These are phyloP conservation scores for Thaumetopoea pityocampa DNA, from an alignment of 1,140 invertebrate species.

Conservation along the genomic window DNA sequence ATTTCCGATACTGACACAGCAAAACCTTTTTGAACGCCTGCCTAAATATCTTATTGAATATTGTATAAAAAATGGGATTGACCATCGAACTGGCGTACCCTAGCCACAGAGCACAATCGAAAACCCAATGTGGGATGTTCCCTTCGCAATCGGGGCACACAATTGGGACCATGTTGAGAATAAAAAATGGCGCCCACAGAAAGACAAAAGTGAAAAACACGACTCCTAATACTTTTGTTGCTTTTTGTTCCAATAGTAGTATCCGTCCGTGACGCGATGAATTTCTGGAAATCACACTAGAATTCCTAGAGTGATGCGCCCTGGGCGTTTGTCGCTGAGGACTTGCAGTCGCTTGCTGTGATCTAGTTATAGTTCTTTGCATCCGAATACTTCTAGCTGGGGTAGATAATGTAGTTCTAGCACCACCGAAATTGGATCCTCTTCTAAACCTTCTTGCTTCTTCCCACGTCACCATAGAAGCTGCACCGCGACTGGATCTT, in stretches of 20 bases:
- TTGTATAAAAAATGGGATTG: conserved; percentile 96
- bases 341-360: conserved; percentile 69
- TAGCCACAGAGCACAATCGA: conserved; percentile 92
- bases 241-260: conserved; percentile 91
- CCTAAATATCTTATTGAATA: conserved; percentile 95
- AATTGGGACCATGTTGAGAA: conserved; percentile 88
- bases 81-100: conserved; percentile 96
- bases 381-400: conserved; percentile 58
- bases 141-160: conserved; percentile 87
- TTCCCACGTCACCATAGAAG: conserved; percentile 80
- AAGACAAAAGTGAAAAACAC: conserved; percentile 96
- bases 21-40: conserved; percentile 93
- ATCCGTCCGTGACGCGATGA: conserved; percentile 88
- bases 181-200: conserved; percentile 95
- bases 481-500: conserved; percentile 57
- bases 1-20: conserved; percentile 83
- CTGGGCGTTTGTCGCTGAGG: conserved; percentile 77
- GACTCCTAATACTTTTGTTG: conserved; percentile 94
- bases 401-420: conserved; percentile 70
- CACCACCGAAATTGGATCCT: conserved; percentile 79
- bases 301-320: conserved; percentile 83
- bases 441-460: conserved; percentile 68
- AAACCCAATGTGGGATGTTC: conserved; percentile 84
- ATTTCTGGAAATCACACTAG: conserved; percentile 87
- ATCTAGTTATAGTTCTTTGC: conserved; percentile 51